phyloP scores from a whole-genome alignment of 2,113 vertebrate genomes.

The Vidua chalybeata region DNA sequence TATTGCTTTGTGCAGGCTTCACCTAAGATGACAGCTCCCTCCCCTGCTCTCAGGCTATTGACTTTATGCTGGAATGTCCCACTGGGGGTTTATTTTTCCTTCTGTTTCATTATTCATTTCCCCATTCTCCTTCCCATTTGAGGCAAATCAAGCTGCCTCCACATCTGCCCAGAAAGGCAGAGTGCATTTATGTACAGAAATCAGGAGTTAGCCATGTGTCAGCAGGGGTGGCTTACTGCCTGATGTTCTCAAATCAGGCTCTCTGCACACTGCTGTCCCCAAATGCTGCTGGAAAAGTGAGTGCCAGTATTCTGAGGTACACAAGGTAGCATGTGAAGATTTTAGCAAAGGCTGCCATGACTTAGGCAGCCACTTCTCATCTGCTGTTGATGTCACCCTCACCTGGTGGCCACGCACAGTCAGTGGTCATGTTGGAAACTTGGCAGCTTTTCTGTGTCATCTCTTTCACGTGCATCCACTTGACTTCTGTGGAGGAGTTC shows the following conservation, averaged over 20 bases:
- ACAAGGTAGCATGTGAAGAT: rapidly evolving
- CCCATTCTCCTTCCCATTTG: constrained; percentile 5
- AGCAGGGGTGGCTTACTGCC: not conserved
- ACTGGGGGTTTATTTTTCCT: constrained; percentile 23
- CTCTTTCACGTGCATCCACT: not conserved
- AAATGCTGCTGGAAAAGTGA: not conserved
- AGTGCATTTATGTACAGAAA: not conserved
- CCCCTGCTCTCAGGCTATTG: not conserved
- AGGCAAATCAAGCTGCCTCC: not conserved
- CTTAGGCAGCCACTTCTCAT: not conserved
- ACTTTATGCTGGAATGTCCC: constrained; percentile 10
- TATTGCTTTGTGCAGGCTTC: constrained; percentile 26
- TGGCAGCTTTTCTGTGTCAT: not conserved
- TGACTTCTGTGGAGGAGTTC: not conserved
- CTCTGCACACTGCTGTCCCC: not conserved
- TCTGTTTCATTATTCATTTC: constrained; percentile 48
- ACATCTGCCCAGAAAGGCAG: not conserved
- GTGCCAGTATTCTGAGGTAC: not conserved
- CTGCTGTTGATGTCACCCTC: not conserved
- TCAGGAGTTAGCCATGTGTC: not conserved
- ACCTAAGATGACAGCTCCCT: constrained; percentile 28
- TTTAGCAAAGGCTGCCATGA: not conserved
- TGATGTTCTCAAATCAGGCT: not conserved
- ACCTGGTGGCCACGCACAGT: not conserved
- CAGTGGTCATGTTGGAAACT: not conserved